Evolutionary conservation across 2,797 vertebrate species (phyloP), one percentile per base, ranked within the genome.

Genomic region (Myotis myotis): DNA sequence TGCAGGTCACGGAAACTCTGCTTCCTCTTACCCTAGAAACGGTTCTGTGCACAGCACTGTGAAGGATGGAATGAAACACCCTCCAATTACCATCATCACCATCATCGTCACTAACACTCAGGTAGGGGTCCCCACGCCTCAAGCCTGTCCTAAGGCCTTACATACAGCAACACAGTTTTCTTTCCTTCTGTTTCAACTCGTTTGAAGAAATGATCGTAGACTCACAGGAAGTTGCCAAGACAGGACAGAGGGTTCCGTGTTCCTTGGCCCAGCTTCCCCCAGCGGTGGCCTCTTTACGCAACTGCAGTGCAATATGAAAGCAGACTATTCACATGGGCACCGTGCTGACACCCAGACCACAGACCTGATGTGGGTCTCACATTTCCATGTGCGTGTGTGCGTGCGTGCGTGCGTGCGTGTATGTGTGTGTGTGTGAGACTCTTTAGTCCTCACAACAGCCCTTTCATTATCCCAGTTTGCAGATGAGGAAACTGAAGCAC

Each of bases 61-160:
- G 6, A 36, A 41, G 22, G 25, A 36, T 16, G 11, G n/a, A 16
- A 10, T 33, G 6, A n/a, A n/a, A 13, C 16, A 30, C 5, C 23
- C n/a, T 74, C 30, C 5, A 2, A 17, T 6, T 5, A 15, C 22
- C 15, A 2, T 51, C 57, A 1, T 16, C 3, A 1, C 36, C 30
- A 8, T 11, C 23, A 8, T 6, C 1, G 0, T 57, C 9, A 15
- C 38, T 33, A 11, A 20, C 0, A 5, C 5, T 68, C 33, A 17
- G 0, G 5, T 0, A 22, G 51, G 2, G 25, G 25, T 51, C 4
- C 55, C 60, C 44, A 47, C 0, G 0, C 4, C 2, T 2, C 11
- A 19, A 9, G n/a, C 11, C 41, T 25, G 38, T 44, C 19, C 41
- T 15, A 60, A 30, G 38, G 47, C 11, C 64, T 91, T 28, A 53